Conservation (phyloP, 2,113 vertebrate genomes). For the Actenoides lindsayi region DNA sequence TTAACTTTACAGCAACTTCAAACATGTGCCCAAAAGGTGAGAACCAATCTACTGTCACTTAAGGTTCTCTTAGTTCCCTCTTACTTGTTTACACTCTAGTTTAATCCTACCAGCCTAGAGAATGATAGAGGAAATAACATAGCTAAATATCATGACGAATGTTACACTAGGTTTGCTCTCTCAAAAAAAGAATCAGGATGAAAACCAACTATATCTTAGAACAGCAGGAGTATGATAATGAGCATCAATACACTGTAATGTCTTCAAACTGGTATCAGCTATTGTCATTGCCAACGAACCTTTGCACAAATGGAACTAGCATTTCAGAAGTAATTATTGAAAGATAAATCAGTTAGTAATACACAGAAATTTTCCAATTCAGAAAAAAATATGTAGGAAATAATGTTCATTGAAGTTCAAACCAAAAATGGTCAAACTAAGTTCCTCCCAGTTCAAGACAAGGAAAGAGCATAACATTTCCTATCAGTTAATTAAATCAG, state of each 20-base stretch:
- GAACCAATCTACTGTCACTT: background rate
- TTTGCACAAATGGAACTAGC: background rate
- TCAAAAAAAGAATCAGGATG: background rate
- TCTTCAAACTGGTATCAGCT: background rate
- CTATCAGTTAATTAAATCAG: background rate
- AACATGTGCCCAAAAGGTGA: background rate
- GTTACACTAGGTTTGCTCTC: background rate
- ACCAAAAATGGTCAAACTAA: background rate
- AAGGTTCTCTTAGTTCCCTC: background rate
- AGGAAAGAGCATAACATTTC: background rate
- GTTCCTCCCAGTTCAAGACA: background rate
- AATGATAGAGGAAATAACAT: background rate
- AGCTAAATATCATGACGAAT: background rate
- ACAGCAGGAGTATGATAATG: background rate
- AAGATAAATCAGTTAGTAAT: background rate
- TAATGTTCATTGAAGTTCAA: background rate
- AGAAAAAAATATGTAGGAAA: background rate
- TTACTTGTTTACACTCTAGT: background rate
- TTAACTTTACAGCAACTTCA: background rate
- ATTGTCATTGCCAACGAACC: background rate
- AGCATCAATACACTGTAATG: background rate
- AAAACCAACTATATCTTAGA: background rate
- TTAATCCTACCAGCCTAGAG: background rate
- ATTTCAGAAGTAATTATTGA: background rate
- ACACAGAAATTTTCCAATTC: background rate